Percentiles rank a stretch among this genome's conserved stretches.
Evolutionary conservation across 2,113 vertebrate genomes (phyloP).

Genomic region (Megaceryle torquata): DNA sequence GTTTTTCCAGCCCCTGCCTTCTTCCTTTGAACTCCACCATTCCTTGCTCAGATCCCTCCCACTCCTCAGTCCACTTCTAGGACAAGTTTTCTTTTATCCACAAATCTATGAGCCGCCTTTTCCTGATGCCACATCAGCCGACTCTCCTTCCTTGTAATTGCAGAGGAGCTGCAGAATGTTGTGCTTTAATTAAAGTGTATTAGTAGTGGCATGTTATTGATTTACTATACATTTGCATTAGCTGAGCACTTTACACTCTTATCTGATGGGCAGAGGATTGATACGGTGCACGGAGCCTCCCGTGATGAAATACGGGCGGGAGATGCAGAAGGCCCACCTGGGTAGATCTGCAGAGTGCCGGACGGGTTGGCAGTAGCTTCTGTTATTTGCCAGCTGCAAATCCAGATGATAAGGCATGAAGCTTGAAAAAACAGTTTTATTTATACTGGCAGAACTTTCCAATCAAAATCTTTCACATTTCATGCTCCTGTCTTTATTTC

Average conservation of each 20-base stretch:
- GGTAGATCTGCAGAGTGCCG: not conserved
- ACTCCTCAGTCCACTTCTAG: not conserved
- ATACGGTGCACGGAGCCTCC: not conserved
- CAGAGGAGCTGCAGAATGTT: conserved; percentile 37
- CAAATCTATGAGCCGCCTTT: not conserved
- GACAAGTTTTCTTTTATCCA: not conserved
- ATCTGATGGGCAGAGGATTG: conserved; percentile 48
- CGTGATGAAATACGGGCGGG: not conserved
- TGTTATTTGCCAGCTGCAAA: not conserved
- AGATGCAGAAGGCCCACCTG: conserved; percentile 30
- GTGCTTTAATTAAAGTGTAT: conserved; percentile 50
- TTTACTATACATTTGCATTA: conserved; percentile 49
- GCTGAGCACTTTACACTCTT: conserved; percentile 25
- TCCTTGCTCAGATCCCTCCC: not conserved
- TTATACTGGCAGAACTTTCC: not conserved
- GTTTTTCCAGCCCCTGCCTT: not conserved
- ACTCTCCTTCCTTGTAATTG: not conserved
- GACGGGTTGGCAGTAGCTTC: not conserved
- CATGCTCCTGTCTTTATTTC: not conserved
- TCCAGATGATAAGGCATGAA: not conserved
- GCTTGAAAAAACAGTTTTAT: not conserved
- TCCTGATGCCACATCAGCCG: not conserved
- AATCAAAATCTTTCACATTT: not conserved
- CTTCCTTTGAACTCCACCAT: not conserved
- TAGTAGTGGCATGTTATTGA: conserved; percentile 44